phyloP scores from a whole-genome alignment of 2,888 invertebrate species.

The Ormyrus thymus region DNA sequence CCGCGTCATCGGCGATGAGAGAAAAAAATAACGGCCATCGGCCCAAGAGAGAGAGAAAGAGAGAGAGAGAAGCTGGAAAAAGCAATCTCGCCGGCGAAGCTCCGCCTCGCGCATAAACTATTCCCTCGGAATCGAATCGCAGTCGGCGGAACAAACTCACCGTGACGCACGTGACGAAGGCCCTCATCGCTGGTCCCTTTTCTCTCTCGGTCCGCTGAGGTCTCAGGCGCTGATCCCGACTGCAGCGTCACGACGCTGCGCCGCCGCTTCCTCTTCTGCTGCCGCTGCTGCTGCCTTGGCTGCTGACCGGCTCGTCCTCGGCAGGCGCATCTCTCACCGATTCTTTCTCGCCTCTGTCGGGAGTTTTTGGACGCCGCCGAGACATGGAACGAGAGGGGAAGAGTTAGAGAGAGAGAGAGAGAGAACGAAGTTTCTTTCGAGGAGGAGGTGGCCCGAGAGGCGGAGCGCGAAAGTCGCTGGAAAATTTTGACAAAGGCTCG shows the following conservation, averaged over 20 bases:
- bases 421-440: too few relatives aligned
- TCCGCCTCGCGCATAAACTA: too few relatives aligned
- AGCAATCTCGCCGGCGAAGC: not conserved
- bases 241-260: conserved; percentile 10
- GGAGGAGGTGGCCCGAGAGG: too few relatives aligned
- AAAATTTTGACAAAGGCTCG: too few relatives aligned
- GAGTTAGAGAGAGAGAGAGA: too few relatives aligned
- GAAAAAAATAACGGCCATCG: not conserved
- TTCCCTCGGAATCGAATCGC: too few relatives aligned
- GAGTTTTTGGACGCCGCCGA: too few relatives aligned
- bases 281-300: too few relatives aligned
- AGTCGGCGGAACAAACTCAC: conserved; percentile 56
- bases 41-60: not conserved
- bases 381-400: too few relatives aligned
- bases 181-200: conserved; percentile 58
- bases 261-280: conserved; percentile 25
- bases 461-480: too few relatives aligned
- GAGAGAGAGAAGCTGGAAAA: not conserved
- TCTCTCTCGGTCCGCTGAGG: not conserved
- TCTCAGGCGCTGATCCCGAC: not conserved
- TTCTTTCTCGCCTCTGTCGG: not conserved
- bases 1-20: not conserved
- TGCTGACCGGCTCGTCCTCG: conserved; percentile 1
- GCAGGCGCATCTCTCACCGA: conserved; percentile 32
- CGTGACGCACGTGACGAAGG: conserved; percentile 58